Percentiles rank a stretch among this genome's conserved stretches.
Conservation (phyloP, 2,888 invertebrate species). For the Cantharis rustica region DNA sequence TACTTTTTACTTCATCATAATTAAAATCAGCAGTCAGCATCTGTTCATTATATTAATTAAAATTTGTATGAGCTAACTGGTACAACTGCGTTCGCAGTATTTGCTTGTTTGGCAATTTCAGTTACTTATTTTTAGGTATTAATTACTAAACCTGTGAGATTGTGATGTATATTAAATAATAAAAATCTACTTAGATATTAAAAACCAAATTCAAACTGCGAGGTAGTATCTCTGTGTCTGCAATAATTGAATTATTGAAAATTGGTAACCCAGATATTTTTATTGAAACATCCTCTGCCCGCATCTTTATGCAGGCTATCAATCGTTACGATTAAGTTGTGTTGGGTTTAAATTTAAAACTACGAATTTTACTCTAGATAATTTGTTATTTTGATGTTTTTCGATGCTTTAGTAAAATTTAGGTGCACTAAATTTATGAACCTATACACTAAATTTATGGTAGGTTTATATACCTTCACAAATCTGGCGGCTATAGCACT, state of each 20-base stretch:
- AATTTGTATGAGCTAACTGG: conserved; percentile 3
- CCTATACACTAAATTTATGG: background rate
- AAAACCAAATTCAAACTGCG: background rate
- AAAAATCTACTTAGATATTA: background rate
- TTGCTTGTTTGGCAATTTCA: background rate
- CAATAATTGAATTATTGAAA: background rate
- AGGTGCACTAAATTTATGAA: background rate
- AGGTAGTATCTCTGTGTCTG: background rate
- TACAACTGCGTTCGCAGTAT: background rate
- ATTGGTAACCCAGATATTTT: background rate
- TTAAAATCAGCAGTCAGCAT: conserved; percentile 12
- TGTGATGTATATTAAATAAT: background rate
- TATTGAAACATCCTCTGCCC: background rate
- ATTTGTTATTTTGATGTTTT: background rate
- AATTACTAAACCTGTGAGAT: background rate
- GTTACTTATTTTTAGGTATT: background rate
- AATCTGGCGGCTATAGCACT: background rate
- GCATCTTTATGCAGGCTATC: background rate
- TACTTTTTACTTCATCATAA: conserved; percentile 4
- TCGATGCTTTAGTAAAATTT: background rate
- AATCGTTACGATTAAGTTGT: background rate
- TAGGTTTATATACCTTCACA: background rate
- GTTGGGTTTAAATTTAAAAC: background rate
- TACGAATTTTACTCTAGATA: background rate
- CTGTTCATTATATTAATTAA: conserved; percentile 12